A percentile compares a stretch with the other conserved stretches of the same genome.
These are phyloP conservation scores for Athalia circularis DNA, from an alignment of 2,888 invertebrate species.

Conservation along the genomic window DNA sequence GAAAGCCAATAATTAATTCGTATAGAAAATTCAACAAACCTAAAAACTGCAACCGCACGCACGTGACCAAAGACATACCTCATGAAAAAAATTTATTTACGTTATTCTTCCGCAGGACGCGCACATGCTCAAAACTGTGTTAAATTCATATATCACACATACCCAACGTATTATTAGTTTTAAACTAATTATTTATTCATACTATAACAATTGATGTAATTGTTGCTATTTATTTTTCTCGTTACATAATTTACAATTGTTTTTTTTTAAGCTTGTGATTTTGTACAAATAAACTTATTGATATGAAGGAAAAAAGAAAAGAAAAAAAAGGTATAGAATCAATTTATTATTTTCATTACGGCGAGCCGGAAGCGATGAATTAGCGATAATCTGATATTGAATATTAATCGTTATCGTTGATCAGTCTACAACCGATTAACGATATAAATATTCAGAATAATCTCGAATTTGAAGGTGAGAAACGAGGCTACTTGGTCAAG, in stretches of 20 bases:
- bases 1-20: neutral
- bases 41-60: neutral
- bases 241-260: neutral
- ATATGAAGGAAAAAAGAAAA: neutral
- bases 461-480: constrained; percentile 22
- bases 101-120: neutral
- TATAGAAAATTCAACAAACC: neutral
- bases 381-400: constrained; percentile 13
- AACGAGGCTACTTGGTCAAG: constrained; percentile 44
- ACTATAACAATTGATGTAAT: neutral
- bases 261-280: constrained; percentile 13
- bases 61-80: constrained; percentile 40
- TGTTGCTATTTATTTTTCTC: constrained; percentile 29
- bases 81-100: neutral
- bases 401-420: constrained; percentile 22
- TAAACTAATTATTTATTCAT: constrained; percentile 3
- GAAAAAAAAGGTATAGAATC: neutral
- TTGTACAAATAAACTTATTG: constrained; percentile 22
- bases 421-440: constrained; percentile 26
- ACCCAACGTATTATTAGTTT: constrained; percentile 9
- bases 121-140: constrained; percentile 32
- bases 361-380: neutral
- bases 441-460: constrained; percentile 30
- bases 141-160: neutral
- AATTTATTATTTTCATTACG: neutral